A percentile compares a stretch with the other conserved stretches of the same genome.
phyloP scores from a whole-genome alignment of 2,797 vertebrate genomes.

The Sternarchorhynchus goeldii region DNA sequence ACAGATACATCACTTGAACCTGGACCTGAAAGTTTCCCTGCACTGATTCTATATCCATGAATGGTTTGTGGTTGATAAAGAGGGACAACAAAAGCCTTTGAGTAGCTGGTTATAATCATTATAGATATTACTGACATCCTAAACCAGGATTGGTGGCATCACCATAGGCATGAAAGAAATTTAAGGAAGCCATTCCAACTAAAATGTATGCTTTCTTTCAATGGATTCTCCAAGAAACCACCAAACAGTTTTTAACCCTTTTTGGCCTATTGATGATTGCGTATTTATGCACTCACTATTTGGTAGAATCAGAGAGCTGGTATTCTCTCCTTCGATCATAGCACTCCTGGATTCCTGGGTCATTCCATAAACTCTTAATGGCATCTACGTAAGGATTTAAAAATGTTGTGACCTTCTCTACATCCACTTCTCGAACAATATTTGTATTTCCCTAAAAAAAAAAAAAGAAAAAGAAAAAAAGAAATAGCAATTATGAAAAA shows the following conservation, averaged over 20 bases:
- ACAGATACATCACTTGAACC: background rate
- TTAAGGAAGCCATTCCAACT: background rate
- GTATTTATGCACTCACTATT: slow-evolving; percentile 86
- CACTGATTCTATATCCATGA: background rate
- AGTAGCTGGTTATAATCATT: background rate
- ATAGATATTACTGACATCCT: background rate
- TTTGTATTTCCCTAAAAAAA: slow-evolving; percentile 81
- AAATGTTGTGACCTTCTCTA: slow-evolving; percentile 86
- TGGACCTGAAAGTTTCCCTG: background rate
- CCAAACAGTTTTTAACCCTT: background rate
- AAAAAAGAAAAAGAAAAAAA: slow-evolving; percentile 28
- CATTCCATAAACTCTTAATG: slow-evolving; percentile 93
- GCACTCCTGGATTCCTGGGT: slow-evolving; percentile 93
- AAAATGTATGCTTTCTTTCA: no score
- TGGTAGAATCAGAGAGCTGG: slow-evolving; percentile 95
- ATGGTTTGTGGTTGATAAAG: background rate
- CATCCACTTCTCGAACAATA: slow-evolving; percentile 82
- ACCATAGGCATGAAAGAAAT: background rate
- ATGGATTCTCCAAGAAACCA: background rate
- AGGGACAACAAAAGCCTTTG: background rate
- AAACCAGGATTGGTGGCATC: background rate
- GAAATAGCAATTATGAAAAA: background rate
- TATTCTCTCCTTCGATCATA: slow-evolving; percentile 93
- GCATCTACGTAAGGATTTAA: slow-evolving; percentile 85
- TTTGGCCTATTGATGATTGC: no score